Base-by-base conservation (phyloP, 2,888 invertebrate genomes). In the Phengaris arion region DNA sequence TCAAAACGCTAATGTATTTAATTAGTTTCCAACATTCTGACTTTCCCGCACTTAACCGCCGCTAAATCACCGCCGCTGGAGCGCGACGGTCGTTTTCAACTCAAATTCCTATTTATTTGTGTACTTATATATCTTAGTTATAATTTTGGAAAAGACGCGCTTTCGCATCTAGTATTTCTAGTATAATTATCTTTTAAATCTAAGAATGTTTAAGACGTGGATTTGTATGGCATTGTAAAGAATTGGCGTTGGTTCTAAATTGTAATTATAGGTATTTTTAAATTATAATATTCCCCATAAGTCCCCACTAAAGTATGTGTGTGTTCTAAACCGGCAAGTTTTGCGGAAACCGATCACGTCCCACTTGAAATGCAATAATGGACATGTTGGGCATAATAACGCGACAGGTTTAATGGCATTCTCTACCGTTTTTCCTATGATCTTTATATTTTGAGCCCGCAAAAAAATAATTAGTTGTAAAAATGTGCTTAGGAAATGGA, bases 1-100 rank as follows among this genome's bases (percentile, higher is more conserved):
- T 64, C 64, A 64, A 64, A 64, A 74, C 45, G 55, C 48, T 74
- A 74, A 72, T 72, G 74, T 48, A 48, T 74, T 59, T 74, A 74
- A 59, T 59, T 59, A 74, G 74, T 9, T 57, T 57, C 55, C 48
- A 59, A 59, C 59, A 74, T 74, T 74, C 45, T 59, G 48, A 45
- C 59, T 57, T 54, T 45, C 57, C 54, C 73, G 54, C 55, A 45
- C 74, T 74, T 45, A 46, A 74, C 45, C 22, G 22, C 22, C 22
- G 22, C 0, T 22, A 0, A 22, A 1, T 22, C 22, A 22, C 22
- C 22, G 1, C 22, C 1, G 22, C 22, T 22, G 22, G 0, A 22
- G 10, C 64, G 45, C 64, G 64, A 45, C 12, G 64, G 64, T 35
- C 35, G 13, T 12, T 64, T 64, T 64, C 64, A 64, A 45, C 64